A percentile compares a stretch with the other conserved stretches of the same genome.
Evolutionary conservation across 2,888 invertebrate species (phyloP).

Genomic region (Aphodius granarius): DNA sequence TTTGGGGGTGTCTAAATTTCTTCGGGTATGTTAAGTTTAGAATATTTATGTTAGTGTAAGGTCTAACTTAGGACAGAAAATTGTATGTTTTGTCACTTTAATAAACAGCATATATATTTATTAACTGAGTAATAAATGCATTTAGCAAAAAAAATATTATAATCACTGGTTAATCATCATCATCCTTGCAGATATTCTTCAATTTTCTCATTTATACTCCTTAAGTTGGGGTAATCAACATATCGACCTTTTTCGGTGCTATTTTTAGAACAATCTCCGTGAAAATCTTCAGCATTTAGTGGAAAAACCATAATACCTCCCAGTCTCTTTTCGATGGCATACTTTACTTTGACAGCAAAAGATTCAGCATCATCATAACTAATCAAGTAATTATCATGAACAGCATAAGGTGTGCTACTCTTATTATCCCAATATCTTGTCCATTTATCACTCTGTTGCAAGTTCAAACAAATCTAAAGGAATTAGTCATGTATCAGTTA

Average conservation of each 20-base stretch:
- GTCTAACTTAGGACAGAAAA: background rate
- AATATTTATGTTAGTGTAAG: background rate
- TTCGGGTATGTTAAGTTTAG: background rate
- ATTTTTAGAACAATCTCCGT: background rate
- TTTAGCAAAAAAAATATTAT: no score
- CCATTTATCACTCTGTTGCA: background rate
- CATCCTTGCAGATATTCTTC: background rate
- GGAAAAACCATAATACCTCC: background rate
- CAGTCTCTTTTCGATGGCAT: background rate
- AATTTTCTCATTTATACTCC: background rate
- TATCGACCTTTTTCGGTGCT: background rate
- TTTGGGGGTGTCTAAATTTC: background rate
- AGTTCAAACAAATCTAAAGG: slow-evolving; percentile 5
- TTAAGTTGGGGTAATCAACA: background rate
- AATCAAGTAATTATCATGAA: background rate
- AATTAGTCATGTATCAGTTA: background rate
- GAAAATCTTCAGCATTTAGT: background rate
- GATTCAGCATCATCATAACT: background rate
- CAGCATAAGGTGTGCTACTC: background rate
- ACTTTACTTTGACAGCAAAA: background rate
- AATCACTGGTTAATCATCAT: no score
- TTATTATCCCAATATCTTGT: background rate
- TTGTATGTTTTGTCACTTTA: background rate
- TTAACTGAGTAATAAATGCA: background rate
- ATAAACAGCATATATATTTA: background rate